Base-by-base conservation (phyloP, 1,140 invertebrate genomes). In the Ladona fulva region DNA sequence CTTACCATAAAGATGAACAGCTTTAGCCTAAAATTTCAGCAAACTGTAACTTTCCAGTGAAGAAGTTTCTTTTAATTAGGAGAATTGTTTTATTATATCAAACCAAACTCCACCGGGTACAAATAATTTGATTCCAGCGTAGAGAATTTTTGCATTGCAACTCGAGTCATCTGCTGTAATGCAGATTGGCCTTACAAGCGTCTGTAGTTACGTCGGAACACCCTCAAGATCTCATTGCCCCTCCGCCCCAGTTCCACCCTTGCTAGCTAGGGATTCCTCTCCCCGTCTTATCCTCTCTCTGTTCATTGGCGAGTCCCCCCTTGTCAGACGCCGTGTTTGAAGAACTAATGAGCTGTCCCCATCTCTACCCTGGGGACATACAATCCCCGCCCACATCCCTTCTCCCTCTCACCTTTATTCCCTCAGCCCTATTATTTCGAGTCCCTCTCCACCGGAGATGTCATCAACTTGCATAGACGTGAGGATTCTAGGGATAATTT, bases 341-440 rank as follows among this genome's bases (percentile, higher is more conserved):
- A 25, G 75, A 76, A 76, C 75, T 76, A 76, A 76, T 76, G 75
- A 76, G 75, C 75, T 76, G 25, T n/a, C 75, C 42, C 19, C 75
- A n/a, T 76, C 75, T 24, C 74, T 25, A 25, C 14, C 74, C 74
- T 74, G 29, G 52, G 52, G n/a, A 66, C 52, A 66, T 22, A 66
- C 52, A 66, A 66, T 22, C n/a, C 16, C 16, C 14, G 3, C 52
- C 52, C 52, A 52, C 44, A 52, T 52, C 44, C 44, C 10, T 19
- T 10, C 52, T 6, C 52, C 52, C 52, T 22, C 52, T 12, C 52
- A 6, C 52, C 52, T 22, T 66, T 66, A 66, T 66, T 66, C 52
- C 3, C 44, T 52, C 19, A 52, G 10, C 52, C 52, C 52, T 12
- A 19, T 66, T 22, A 16, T 66, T 22, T 66, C 52, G 3, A 66